These are phyloP conservation scores for Rhinogobio ventralis DNA, from an alignment of 2,797 vertebrate genomes.

Conservation along the genomic window DNA sequence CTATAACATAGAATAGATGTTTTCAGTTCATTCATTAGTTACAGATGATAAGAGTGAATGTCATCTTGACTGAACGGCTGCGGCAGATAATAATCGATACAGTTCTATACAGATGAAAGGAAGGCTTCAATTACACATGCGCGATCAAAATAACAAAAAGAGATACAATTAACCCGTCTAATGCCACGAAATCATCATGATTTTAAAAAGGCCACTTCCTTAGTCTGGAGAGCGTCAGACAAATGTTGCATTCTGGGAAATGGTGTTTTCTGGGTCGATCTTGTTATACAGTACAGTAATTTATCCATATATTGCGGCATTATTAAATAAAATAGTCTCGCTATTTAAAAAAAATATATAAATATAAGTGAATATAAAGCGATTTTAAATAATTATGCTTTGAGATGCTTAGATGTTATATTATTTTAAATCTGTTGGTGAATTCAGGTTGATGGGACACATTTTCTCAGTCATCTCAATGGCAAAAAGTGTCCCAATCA, in stretches of 20 bases:
- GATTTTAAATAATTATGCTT: not conserved
- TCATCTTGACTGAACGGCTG: not conserved
- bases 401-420: not conserved
- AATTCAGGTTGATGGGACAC: no score
- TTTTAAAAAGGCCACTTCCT: slow-evolving; percentile 43
- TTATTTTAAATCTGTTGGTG: not conserved
- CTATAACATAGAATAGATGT: not conserved
- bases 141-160: slow-evolving; percentile 3
- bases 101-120: not conserved
- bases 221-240: not conserved
- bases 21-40: slow-evolving; percentile 52
- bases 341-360: not conserved
- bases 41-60: not conserved
- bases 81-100: not conserved
- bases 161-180: not conserved
- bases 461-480: no score
- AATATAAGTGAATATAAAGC: not conserved
- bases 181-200: not conserved
- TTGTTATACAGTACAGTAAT: not conserved
- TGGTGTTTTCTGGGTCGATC: slow-evolving; percentile 40
- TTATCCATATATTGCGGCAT: not conserved
- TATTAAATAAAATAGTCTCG: not conserved
- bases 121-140: not conserved
- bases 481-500: no score
- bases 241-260: slow-evolving; percentile 54